Base-by-base conservation (phyloP, 2,797 vertebrate genomes). In the Aotus griseimembra region DNA sequence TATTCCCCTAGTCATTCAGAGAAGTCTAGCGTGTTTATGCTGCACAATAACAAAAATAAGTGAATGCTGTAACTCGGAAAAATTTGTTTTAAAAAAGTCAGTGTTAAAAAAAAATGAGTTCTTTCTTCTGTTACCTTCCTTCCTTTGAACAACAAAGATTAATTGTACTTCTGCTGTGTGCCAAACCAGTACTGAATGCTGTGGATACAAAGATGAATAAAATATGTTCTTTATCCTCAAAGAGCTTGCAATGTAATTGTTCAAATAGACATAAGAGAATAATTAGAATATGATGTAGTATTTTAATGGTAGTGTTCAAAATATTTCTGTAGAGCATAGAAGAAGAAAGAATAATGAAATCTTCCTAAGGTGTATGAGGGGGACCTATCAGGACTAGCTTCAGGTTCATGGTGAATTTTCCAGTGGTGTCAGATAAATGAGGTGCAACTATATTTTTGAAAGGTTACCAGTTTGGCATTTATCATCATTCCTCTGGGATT, bases 91-190 rank as follows among this genome's bases (percentile, higher is more conserved):
- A 8, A n/a, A 90, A 80, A 83, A 67, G 41, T 88, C 19, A 73
- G 2, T 83, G 14, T 84, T 91, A 33, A 58, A 76, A 72, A 58
- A 52, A 57, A 50, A 28, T 20, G 24, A 89, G 39, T 39, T 55
- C 26, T 73, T 89, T 58, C 28, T 72, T 41, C 39, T 13, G 41
- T 4, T n/a, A 46, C 24, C n/a, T 79, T 26, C 41, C 10, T 96
- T 92, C 77, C 83, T 64, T 55, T 73, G 28, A 57, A 33, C 81
- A 87, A 93, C 76, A 94, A 81, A 80, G 87, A 88, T 72, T 44
- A 94, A 76, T 13, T 70, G 3, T 9, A 46, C 75, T 95, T 88
- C 24, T 84, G 1, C 44, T 41, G 1, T 46, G 30, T 55, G 64
- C 48, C 50, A 94, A 36, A n/a, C 9, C 17, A 26, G 15, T 70